Conservation (phyloP, 2,113 vertebrate genomes). For the Otus sunia region DNA sequence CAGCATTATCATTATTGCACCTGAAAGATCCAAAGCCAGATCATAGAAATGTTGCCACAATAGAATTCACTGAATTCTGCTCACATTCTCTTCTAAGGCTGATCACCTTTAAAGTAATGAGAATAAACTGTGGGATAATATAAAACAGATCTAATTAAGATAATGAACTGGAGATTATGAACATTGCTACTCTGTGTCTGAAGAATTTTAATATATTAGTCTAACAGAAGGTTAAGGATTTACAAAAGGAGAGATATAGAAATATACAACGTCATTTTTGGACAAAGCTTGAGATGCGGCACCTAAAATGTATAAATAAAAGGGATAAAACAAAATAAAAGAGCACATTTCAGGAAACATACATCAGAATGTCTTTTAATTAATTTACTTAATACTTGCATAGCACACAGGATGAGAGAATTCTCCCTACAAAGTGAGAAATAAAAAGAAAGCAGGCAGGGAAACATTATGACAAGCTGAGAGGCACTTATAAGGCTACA, state of each 20-base stretch:
- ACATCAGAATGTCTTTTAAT: slow-evolving; percentile 15
- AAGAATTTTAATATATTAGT: slow-evolving; percentile 74
- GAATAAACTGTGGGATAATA: slow-evolving; percentile 79
- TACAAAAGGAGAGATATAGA: slow-evolving; percentile 69
- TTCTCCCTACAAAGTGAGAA: background rate
- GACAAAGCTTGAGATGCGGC: background rate
- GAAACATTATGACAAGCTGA: slow-evolving; percentile 32
- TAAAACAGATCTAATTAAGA: slow-evolving; percentile 85
- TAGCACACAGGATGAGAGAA: background rate
- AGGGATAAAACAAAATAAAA: background rate
- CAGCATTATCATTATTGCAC: slow-evolving; percentile 73
- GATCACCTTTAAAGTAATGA: slow-evolving; percentile 80
- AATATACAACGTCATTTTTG: slow-evolving; percentile 39
- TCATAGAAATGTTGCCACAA: slow-evolving; percentile 71
- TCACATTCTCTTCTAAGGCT: slow-evolving; percentile 70
- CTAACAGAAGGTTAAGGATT: slow-evolving; percentile 66
- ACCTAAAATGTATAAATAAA: slow-evolving; percentile 10
- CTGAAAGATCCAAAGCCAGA: slow-evolving; percentile 77
- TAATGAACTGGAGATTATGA: slow-evolving; percentile 79
- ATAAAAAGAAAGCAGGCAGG: slow-evolving; percentile 6
- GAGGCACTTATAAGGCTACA: slow-evolving; percentile 1
- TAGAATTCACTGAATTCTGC: slow-evolving; percentile 72
- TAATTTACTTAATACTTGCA: slow-evolving; percentile 10
- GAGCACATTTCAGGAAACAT: slow-evolving; percentile 9
- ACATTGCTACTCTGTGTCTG: slow-evolving; percentile 74